Base-by-base conservation (phyloP, 92 coral and sea anemone species). In the Paragorgia papillata region DNA sequence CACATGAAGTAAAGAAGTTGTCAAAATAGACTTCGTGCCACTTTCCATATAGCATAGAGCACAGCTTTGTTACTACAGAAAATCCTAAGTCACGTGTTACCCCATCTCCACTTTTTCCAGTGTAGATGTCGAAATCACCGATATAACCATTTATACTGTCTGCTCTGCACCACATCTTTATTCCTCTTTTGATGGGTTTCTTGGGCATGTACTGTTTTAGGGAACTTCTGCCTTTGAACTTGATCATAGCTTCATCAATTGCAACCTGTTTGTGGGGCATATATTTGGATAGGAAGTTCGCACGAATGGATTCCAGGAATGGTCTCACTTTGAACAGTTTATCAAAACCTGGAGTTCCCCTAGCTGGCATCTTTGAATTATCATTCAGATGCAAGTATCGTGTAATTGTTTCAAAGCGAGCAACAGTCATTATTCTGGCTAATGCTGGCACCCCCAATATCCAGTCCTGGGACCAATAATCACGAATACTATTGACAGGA, bases 311-410 rank as follows among this genome's bases (percentile, higher is more conserved):
- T 0, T 84, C 82, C 1, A 80, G 66, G 62, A 70, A 84, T 62
- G 64, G 75, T 13, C 77, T 31, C 0, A 80, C 10, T 63, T 85
- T 80, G 76, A 0, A 85, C 40, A 85, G 82, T 44, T 80, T 85
- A 41, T 85, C 82, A 32, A 29, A 37, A 26, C 66, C 66, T 0
- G 61, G 54, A 29, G 44, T 18, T 9, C 67, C 86, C 24, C 24
- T 29, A 25, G 40, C 79, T 85, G 82, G 88, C 85, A 85, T 85
- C 27, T 59, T 79, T 0, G 85, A 57, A 74, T 80, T n/a, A n/a
- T n/a, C n/a, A n/a, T n/a, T n/a, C n/a, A n/a, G n/a, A 77, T 77
- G 82, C 0, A 67, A 21, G 44, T 62, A 34, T 65, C 39, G 53
- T 27, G n/a, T 62, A 29, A 76, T 62, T 8, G 69, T 41, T 24